phyloP scores from a whole-genome alignment of 2,888 invertebrate genomes.

The Hyppa rectilinea region DNA sequence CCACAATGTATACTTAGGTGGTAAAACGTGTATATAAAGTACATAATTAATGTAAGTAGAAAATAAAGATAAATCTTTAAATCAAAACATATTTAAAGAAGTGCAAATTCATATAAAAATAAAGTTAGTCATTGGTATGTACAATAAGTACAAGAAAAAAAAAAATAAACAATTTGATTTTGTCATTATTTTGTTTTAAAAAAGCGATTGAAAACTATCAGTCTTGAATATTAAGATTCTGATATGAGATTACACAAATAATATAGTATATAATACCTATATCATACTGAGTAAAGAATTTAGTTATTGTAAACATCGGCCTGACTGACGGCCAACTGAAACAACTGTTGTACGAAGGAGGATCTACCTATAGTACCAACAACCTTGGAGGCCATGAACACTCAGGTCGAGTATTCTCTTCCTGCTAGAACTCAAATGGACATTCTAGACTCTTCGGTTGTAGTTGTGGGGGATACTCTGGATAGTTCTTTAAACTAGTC shows the following conservation, averaged over 20 bases:
- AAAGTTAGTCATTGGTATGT: slow-evolving; percentile 39
- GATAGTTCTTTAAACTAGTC: too few relatives aligned
- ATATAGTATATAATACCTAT: background rate
- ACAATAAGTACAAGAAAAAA: slow-evolving; percentile 43
- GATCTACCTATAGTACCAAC: too few relatives aligned
- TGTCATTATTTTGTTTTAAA: slow-evolving; percentile 4
- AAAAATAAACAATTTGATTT: slow-evolving; percentile 33
- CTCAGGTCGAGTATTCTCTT: too few relatives aligned
- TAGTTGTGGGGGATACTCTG: too few relatives aligned
- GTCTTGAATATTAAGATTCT: slow-evolving; percentile 35
- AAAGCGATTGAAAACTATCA: background rate
- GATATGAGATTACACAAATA: slow-evolving; percentile 3
- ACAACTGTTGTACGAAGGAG: too few relatives aligned
- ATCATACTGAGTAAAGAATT: background rate
- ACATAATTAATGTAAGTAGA: slow-evolving; percentile 4
- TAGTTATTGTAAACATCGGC: background rate
- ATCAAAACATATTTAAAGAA: slow-evolving; percentile 20
- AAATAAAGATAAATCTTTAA: slow-evolving; percentile 19
- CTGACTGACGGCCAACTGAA: too few relatives aligned
- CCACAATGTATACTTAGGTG: too few relatives aligned
- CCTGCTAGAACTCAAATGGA: too few relatives aligned
- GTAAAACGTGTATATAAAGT: slow-evolving; percentile 11
- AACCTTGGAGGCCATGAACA: too few relatives aligned
- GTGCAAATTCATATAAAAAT: slow-evolving; percentile 36
- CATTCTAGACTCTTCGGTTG: too few relatives aligned